Conservation (phyloP, 2,888 invertebrate genomes). For the Julus scanicus region DNA sequence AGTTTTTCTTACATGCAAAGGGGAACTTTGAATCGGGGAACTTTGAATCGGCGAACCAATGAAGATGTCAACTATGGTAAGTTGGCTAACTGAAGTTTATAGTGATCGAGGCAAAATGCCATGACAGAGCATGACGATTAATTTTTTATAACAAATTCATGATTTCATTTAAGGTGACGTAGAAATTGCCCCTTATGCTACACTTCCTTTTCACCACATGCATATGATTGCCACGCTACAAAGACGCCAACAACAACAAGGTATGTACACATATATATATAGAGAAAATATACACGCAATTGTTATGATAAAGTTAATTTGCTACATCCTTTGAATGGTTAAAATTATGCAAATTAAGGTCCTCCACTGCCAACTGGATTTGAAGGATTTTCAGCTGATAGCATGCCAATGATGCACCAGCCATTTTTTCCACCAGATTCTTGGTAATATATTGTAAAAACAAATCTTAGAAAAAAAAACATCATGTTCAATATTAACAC, state of each 20-base stretch:
- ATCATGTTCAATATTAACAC: too few species aligned
- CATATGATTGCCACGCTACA: neutral
- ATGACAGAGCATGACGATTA: neutral
- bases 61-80: neutral
- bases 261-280: neutral
- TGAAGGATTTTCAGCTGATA: neutral
- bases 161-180: conserved; percentile 42
- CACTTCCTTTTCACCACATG: conserved; percentile 41
- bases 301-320: neutral
- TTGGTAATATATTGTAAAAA: neutral
- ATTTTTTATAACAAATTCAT: neutral
- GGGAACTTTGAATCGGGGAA: too few species aligned
- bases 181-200: conserved; percentile 53
- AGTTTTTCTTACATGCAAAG: conserved; percentile 56
- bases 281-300: neutral
- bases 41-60: neutral
- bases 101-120: neutral
- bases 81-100: neutral
- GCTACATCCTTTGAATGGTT: neutral
- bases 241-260: neutral
- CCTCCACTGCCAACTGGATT: conserved; percentile 25
- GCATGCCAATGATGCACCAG: conserved; percentile 36
- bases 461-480: too few species aligned
- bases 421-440: conserved; percentile 28
- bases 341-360: too few species aligned